These are phyloP conservation scores for Phainopepla nitens DNA, from an alignment of 2,113 vertebrate genomes.

Conservation along the genomic window DNA sequence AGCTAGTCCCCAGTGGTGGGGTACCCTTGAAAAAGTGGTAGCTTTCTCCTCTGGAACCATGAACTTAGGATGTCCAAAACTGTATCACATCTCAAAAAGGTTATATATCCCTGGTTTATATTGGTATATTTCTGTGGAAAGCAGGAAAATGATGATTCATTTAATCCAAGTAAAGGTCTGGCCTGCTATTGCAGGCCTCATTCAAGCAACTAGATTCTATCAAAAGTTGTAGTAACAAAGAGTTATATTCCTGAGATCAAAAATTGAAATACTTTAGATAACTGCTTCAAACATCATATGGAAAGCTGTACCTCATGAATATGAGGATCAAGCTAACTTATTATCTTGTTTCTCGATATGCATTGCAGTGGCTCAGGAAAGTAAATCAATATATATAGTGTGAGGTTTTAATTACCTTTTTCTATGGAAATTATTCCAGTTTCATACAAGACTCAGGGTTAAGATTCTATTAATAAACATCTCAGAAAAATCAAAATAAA, in stretches of 20 bases:
- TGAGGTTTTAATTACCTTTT: not conserved
- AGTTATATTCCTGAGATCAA: not conserved
- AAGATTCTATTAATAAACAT: not conserved
- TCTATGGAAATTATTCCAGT: not conserved
- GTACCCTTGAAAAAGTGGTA: not conserved
- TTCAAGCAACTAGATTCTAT: not conserved
- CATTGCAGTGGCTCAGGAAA: not conserved
- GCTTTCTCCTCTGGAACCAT: not conserved
- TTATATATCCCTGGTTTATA: accelerated
- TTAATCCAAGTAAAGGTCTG: not conserved
- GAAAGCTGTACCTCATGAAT: not conserved
- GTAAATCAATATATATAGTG: not conserved
- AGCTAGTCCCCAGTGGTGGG: not conserved
- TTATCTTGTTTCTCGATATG: not conserved
- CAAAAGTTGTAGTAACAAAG: not conserved
- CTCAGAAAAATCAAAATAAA: not conserved
- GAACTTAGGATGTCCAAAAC: not conserved
- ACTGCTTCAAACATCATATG: not conserved
- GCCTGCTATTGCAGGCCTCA: not conserved
- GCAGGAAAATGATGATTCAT: not conserved
- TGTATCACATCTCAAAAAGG: not conserved
- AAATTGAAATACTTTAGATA: not conserved
- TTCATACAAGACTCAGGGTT: not conserved
- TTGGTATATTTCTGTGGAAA: not conserved
- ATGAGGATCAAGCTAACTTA: not conserved